These are phyloP conservation scores for Alaudala cheleensis DNA, from an alignment of 2,113 vertebrate species.

Conservation along the genomic window DNA sequence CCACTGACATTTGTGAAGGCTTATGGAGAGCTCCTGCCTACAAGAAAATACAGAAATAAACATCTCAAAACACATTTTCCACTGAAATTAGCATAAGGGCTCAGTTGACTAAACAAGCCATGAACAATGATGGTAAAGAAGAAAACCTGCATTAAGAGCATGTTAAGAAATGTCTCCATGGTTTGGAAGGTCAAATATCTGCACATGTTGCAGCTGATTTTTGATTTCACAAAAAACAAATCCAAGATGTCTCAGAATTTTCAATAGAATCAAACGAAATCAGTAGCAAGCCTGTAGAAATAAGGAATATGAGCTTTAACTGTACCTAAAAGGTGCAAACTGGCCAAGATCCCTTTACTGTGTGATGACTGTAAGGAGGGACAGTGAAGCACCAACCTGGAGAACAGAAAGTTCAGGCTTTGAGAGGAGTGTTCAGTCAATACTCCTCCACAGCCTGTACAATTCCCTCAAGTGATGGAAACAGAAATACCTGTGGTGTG, in stretches of 20 bases:
- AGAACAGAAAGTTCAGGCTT: not conserved
- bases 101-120: constrained; percentile 8
- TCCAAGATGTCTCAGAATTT: not conserved
- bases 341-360: not conserved
- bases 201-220: not conserved
- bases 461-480: not conserved
- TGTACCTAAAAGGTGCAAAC: not conserved
- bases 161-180: fast-evolving
- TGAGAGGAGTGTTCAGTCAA: not conserved
- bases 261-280: not conserved
- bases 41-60: constrained; percentile 42
- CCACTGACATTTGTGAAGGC: constrained; percentile 21
- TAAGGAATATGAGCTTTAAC: not conserved
- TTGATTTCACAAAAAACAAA: not conserved
- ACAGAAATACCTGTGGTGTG: not conserved
- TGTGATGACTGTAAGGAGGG: not conserved
- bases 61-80: not conserved
- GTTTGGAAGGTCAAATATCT: not conserved
- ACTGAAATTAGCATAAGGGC: constrained; percentile 15
- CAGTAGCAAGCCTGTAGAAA: not conserved
- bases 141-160: not conserved
- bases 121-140: not conserved
- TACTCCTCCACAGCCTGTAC: not conserved
- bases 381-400: not conserved
- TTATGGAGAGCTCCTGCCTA: constrained; percentile 37